Percentiles rank a stretch among this genome's conserved stretches.
These are phyloP conservation scores for Drosophila diplacantha DNA, from an alignment of 2,888 invertebrate genomes.

Conservation along the genomic window DNA sequence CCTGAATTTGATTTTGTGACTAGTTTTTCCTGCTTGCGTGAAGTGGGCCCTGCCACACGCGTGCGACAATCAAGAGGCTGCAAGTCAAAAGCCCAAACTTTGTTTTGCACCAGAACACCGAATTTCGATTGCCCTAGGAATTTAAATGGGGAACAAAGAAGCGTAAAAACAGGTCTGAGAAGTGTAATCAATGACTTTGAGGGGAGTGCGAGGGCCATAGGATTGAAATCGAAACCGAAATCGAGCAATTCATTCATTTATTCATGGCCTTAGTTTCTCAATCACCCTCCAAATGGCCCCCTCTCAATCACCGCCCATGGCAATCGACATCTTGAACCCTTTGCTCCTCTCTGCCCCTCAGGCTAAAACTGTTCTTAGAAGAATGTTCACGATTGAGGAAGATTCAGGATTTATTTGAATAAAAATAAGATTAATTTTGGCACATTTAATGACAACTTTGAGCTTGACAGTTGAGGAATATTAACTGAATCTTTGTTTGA, in stretches of 20 bases:
- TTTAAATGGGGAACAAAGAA: neutral
- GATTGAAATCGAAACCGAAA: conserved; percentile 21
- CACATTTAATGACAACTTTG: neutral
- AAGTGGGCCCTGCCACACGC: conserved; percentile 19
- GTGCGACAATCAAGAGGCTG: conserved; percentile 32
- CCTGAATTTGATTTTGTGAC: neutral
- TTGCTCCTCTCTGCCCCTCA: neutral
- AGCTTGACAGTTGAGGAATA: neutral
- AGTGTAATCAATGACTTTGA: neutral
- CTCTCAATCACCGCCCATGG: conserved; percentile 10
- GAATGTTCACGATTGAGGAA: conserved; percentile 2
- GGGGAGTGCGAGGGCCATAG: neutral
- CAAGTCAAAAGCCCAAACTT: conserved; percentile 28
- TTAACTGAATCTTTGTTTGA: too few relatives aligned
- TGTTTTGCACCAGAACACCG: conserved; percentile 14
- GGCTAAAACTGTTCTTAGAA: conserved; percentile 5
- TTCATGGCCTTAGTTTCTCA: conserved; percentile 35
- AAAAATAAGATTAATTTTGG: neutral
- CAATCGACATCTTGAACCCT: conserved; percentile 1
- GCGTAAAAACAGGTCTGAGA: neutral
- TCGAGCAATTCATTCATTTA: conserved; percentile 41
- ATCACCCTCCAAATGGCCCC: conserved; percentile 11
- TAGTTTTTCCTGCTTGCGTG: neutral
- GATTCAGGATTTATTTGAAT: neutral
- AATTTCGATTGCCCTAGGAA: conserved; percentile 8